Evolutionary conservation across 2,888 invertebrate species (phyloP), one percentile per base, ranked within the genome.

Genomic region (Drosophila multiciliata): DNA sequence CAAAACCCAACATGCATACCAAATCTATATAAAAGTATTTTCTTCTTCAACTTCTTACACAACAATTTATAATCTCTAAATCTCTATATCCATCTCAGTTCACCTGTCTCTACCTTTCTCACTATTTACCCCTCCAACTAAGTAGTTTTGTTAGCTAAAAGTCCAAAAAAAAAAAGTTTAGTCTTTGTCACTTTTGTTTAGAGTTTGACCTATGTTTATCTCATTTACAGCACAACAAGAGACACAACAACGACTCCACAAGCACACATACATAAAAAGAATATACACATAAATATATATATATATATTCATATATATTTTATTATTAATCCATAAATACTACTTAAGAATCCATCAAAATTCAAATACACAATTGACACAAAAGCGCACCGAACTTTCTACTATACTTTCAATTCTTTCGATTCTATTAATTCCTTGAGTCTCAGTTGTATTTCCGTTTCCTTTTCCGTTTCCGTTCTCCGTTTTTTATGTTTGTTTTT

Each of bases 181-280:
- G 67, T 73, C 55, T 32, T 50, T 65, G 71, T 62, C 75, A 67
- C 45, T 66, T 80, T 23, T 45, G 57, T 66, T 75, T 55, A 48
- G 61, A 66, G 52, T 73, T 70, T 76, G 45, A 71, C 35, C 75
- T 75, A 58, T 74, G 63, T 79, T 83, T 75, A 78, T 75, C 67
- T 78, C 66, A 74, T 77, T 88, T 87, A 62, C 87, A 86, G 89
- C 89, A 88, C 84, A 54, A 82, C 73, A 73, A 68, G 63, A 80
- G 75, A 82, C 71, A 89, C 78, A 87, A 54, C 40, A 75, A 75
- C 71, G 45, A 42, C 65, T 50, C 68, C 53, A 70, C 58, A 68
- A 36, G 57, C 53, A 75, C 69, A 69, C 66, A 58, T 36, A 23
- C 40, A 45, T 17, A 40, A 40, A 49, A 49, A 32, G 29, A 52